Conservation (phyloP, 2,888 invertebrate species). For the Torymus auratus region DNA sequence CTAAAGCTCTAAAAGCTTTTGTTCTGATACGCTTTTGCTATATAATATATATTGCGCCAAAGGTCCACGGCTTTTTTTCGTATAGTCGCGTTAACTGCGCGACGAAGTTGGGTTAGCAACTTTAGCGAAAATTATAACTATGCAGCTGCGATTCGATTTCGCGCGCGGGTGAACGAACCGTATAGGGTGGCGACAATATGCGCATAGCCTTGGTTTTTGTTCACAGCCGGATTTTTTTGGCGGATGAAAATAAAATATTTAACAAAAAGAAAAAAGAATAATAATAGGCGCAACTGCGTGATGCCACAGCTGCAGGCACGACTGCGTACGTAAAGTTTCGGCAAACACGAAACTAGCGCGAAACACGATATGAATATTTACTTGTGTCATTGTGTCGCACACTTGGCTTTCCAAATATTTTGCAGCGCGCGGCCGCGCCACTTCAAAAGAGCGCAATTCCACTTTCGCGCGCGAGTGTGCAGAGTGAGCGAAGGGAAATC, state of each 20-base stretch:
- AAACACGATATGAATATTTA: slow-evolving; percentile 49
- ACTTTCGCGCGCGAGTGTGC: no score
- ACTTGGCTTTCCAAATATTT: slow-evolving; percentile 32
- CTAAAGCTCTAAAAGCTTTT: no score
- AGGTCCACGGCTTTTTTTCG: no score
- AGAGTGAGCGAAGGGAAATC: no score
- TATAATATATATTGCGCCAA: no score
- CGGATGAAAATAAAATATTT: slow-evolving; percentile 44
- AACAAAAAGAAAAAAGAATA: slow-evolving; percentile 12
- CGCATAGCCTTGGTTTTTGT: no score
- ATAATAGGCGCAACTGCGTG: not conserved
- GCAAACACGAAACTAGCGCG: slow-evolving; percentile 38
- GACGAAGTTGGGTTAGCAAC: not conserved
- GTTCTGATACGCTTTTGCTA: no score
- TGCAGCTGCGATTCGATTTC: not conserved
- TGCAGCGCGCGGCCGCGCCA: not conserved
- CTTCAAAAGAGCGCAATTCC: not conserved
- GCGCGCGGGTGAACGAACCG: slow-evolving; percentile 9
- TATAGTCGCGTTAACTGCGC: no score
- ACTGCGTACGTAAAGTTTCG: slow-evolving; percentile 20
- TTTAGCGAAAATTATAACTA: no score
- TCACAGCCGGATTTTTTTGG: not conserved
- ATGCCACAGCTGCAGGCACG: not conserved
- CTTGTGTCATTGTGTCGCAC: slow-evolving; percentile 20
- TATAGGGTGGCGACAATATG: no score